A percentile compares a stretch with the other conserved stretches of the same genome.
phyloP scores from a whole-genome alignment of 64 coral and sea anemone genomes.

The Dendrophyllia cribrosa region DNA sequence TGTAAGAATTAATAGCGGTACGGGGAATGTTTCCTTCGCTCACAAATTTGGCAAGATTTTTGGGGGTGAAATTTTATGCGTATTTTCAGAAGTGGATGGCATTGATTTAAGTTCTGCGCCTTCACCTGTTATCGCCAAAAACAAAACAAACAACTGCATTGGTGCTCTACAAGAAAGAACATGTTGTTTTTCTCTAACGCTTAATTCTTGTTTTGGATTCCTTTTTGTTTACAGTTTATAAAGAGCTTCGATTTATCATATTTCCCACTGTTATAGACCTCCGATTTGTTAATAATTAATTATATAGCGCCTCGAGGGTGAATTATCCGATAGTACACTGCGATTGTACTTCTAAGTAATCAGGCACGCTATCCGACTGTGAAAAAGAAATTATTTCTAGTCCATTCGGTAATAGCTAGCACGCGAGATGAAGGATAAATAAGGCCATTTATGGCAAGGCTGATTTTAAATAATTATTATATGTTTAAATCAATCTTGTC shows the following conservation, averaged over 20 bases:
- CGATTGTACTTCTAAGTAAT: background rate
- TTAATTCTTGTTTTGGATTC: slow-evolving; percentile 10
- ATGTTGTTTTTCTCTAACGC: background rate
- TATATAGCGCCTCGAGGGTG: background rate
- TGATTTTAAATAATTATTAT: no score
- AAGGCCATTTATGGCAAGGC: no score
- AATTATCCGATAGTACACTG: background rate
- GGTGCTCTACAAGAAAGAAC: background rate
- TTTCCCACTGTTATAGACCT: slow-evolving; percentile 16
- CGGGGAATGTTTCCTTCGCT: background rate
- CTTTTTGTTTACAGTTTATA: slow-evolving; percentile 3
- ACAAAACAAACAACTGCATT: slow-evolving; percentile 31
- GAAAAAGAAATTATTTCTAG: no score
- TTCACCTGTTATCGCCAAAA: slow-evolving; percentile 1
- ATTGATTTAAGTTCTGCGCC: background rate
- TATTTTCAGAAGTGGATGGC: background rate
- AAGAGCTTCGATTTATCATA: slow-evolving; percentile 6
- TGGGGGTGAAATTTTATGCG: background rate
- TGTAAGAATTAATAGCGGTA: background rate
- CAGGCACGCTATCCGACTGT: background rate
- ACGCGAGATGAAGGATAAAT: no score
- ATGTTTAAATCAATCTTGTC: no score
- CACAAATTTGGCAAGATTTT: background rate
- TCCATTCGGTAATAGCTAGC: no score
- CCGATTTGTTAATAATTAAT: slow-evolving; percentile 40